These are phyloP conservation scores for Emydura subglobosa DNA, from an alignment of 2,113 vertebrate genomes.

Conservation along the genomic window DNA sequence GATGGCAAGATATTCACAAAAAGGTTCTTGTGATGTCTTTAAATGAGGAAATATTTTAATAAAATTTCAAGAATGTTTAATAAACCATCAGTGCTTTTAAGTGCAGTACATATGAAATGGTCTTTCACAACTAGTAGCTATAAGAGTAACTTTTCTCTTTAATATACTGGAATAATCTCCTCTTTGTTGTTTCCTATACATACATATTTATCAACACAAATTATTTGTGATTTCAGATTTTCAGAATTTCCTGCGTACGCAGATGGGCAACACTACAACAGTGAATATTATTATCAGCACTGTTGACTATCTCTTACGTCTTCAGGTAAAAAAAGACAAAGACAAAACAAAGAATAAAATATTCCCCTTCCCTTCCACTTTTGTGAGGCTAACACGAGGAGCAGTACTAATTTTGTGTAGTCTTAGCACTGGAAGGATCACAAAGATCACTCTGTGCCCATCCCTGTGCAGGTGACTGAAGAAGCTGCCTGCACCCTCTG, in stretches of 20 bases:
- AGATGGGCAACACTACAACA: constrained; percentile 98
- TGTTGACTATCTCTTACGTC: constrained; percentile 94
- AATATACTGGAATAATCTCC: background rate
- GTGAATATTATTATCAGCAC: constrained; percentile 98
- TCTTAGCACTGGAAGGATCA: background rate
- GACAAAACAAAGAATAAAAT: background rate
- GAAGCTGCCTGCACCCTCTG: background rate
- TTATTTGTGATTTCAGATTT: constrained; percentile 86
- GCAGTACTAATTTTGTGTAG: background rate
- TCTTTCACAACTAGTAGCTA: background rate
- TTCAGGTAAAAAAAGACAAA: constrained; percentile 85
- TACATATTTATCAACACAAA: constrained; percentile 1
- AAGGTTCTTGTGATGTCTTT: background rate
- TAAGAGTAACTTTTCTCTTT: background rate
- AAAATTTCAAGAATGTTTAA: background rate
- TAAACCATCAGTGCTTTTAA: background rate
- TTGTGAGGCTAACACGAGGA: background rate
- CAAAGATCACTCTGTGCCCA: background rate
- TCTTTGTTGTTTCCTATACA: background rate
- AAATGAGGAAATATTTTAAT: background rate
- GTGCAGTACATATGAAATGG: background rate
- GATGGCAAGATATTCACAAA: background rate
- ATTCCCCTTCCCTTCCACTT: background rate
- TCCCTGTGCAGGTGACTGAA: background rate
- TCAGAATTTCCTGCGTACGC: constrained; percentile 96